Evolutionary conservation across 1,140 invertebrate genomes (phyloP).

Genomic region (Meloidogyne chitwoodi): DNA sequence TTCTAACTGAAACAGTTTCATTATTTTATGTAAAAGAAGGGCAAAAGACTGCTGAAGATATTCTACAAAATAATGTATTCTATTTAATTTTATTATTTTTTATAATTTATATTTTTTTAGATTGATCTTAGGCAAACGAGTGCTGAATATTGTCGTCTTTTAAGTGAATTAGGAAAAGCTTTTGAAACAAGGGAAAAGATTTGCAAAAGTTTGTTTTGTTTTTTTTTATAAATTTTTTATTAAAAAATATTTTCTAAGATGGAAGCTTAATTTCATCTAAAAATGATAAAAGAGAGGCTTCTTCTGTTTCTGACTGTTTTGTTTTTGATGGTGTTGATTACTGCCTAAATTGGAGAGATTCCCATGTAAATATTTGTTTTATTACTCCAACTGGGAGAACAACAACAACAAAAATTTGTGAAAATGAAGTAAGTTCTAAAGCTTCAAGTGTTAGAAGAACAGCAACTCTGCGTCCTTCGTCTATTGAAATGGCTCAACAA

Average conservation of each 20-base stretch:
- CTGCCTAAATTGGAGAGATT: conserved; percentile 46
- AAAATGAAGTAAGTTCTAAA: neutral
- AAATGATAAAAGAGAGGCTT: conserved; percentile 3
- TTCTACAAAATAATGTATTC: conserved; percentile 75
- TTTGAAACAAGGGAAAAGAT: conserved; percentile 27
- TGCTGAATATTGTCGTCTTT: conserved; percentile 46
- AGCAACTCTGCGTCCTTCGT: neutral
- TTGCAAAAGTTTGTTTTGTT: neutral
- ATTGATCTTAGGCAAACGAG: conserved; percentile 46
- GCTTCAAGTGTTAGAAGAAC: neutral
- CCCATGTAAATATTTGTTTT: conserved; percentile 53
- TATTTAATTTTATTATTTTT: neutral
- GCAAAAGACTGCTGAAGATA: conserved; percentile 73
- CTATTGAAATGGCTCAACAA: neutral
- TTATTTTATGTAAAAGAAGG: conserved; percentile 86
- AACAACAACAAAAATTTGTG: neutral
- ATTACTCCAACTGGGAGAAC: conserved; percentile 49
- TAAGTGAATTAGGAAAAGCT: conserved; percentile 49
- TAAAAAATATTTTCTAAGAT: neutral
- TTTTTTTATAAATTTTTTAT: neutral
- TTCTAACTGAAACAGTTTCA: conserved; percentile 83
- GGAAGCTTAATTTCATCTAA: neutral
- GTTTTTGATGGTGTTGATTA: conserved; percentile 50
- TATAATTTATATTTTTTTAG: conserved; percentile 8
- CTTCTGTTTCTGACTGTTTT: conserved; percentile 23